Base-by-base conservation (phyloP, 2,113 vertebrate species). In the Pollimyrus isidori region DNA sequence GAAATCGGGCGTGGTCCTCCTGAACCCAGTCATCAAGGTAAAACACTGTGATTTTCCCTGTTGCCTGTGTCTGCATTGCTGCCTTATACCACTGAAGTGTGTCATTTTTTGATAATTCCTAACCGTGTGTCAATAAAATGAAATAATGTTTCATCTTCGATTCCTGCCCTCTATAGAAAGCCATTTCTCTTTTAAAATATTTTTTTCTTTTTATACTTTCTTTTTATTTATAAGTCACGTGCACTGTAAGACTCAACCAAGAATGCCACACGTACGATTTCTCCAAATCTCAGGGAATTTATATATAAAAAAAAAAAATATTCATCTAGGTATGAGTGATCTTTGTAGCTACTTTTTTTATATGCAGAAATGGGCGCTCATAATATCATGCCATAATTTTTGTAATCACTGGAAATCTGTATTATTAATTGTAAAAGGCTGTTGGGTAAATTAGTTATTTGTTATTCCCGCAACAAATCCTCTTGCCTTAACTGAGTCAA, bases 11-110 rank as follows among this genome's bases (percentile, higher is more conserved):
- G 98, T 99, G 0, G 96, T 99, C 89, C 95, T 99, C 56, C 94
- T 98, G 85, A 98, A 97, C 95, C 97, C 98, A 0, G 96, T 99
- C 87, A 90, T 97, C 93, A 99, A 99, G 97, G 98, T 97, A 96
- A 92, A 62, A 23, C 49, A 39, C 58, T 42, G 69, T 90, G 88
- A 84, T 53, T 2, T 62, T 88, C 62, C 52, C 45, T 21, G 83
- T 13, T 45, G 7, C 21, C 30, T 84, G 26, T 49, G 3, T 50
- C 90, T 65, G 11, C 2, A 35, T 35, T 89, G n/a, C 88, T 19
- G 26, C 0, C 2, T 17, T 10, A 26, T 15, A 3, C 62, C n/a
- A 69, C 50, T 35, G 2, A 87, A 87, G 11, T 39, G 26, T 84
- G 39, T n/a, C 48, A 52, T 35, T 35, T 53, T 53, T 87, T 50